phyloP scores from a whole-genome alignment of 2,797 vertebrate species.

The Liasis olivaceus region DNA sequence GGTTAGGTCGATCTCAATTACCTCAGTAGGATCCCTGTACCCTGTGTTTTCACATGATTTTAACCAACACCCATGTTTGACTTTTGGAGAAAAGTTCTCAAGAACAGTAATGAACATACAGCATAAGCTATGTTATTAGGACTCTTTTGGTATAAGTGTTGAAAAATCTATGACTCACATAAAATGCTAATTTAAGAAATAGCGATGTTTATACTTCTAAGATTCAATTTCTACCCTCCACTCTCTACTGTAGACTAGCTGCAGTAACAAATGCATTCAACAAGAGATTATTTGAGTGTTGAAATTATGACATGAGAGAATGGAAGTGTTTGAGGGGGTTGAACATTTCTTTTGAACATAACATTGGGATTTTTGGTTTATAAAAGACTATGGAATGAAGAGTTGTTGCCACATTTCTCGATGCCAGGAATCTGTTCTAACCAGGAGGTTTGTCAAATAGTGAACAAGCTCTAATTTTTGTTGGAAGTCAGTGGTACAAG shows the following conservation, averaged over 20 bases:
- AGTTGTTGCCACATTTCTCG: background rate
- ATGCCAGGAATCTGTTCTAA: background rate
- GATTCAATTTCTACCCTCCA: background rate
- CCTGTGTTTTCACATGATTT: background rate
- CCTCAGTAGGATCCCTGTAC: background rate
- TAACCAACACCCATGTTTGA: background rate
- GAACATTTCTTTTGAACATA: slow-evolving; percentile 34
- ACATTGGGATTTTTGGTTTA: slow-evolving; percentile 7
- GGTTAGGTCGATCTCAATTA: background rate
- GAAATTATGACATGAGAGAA: slow-evolving; percentile 42
- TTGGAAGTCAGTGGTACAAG: background rate
- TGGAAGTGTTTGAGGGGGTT: slow-evolving; percentile 28
- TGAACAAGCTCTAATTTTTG: background rate
- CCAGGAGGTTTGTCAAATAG: background rate
- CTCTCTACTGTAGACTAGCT: slow-evolving; percentile 43
- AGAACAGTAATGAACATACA: background rate
- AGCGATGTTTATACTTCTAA: background rate
- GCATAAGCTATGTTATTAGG: background rate
- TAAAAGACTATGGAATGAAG: slow-evolving; percentile 14
- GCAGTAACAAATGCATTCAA: slow-evolving; percentile 47
- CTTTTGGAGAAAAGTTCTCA: slow-evolving; percentile 8
- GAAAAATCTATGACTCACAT: slow-evolving; percentile 35
- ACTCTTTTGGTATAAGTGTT: background rate
- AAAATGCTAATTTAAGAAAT: slow-evolving; percentile 49
- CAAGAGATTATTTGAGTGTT: slow-evolving; percentile 8